Conservation (phyloP, 1,140 invertebrate genomes). For the Leptopilina clavipes region DNA sequence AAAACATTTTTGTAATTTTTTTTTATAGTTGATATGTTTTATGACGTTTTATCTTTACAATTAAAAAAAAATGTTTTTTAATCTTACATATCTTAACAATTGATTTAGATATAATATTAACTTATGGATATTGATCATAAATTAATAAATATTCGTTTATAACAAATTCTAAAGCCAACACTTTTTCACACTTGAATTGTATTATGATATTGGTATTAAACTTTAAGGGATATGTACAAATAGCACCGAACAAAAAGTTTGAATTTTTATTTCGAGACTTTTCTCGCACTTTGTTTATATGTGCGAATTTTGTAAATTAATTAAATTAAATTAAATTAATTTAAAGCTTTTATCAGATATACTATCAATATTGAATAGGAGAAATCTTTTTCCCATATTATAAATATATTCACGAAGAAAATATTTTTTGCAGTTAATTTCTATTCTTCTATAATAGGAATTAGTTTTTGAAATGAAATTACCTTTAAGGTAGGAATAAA, state of each 20-base stretch:
- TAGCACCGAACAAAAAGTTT: not conserved
- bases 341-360: too few species aligned
- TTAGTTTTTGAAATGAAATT: too few species aligned
- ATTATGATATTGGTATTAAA: not conserved
- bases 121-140: not conserved
- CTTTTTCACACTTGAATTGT: not conserved
- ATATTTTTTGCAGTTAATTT: too few species aligned
- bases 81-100: not conserved
- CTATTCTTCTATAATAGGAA: too few species aligned
- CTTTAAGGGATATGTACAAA: constrained; percentile 19
- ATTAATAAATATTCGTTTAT: constrained; percentile 1
- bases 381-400: too few species aligned
- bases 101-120: not conserved
- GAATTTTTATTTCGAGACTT: constrained; percentile 1
- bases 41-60: not conserved
- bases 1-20: too few species aligned
- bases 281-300: not conserved
- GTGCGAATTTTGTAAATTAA: too few species aligned
- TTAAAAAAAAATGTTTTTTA: not conserved
- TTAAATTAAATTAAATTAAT: too few species aligned
- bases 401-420: too few species aligned
- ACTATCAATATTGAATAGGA: too few species aligned
- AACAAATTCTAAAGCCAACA: not conserved
- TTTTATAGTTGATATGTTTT: not conserved
- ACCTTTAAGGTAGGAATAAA: too few species aligned